Conservation (phyloP, 2,888 invertebrate genomes). For the Sympetrum striolatum region DNA sequence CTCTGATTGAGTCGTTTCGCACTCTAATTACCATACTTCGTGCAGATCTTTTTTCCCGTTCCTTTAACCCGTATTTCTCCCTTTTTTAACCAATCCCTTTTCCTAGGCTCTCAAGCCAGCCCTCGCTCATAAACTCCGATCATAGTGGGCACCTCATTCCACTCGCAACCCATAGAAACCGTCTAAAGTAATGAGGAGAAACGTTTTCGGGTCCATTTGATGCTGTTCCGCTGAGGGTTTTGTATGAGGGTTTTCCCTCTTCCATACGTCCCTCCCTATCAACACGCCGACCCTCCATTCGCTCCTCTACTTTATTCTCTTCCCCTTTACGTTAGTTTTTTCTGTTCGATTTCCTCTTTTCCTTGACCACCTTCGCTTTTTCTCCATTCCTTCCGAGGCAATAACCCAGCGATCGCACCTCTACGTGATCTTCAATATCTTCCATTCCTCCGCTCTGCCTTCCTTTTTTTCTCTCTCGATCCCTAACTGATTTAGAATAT, state of each 20-base stretch:
- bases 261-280: not conserved
- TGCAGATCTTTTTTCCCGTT: not conserved
- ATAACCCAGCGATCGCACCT: not conserved
- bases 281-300: not conserved
- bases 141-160: not conserved
- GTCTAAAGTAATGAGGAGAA: not conserved
- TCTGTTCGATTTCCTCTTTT: not conserved
- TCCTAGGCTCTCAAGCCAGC: not conserved
- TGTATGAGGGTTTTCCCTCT: not conserved
- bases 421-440: not conserved
- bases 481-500: no score
- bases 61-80: not conserved
- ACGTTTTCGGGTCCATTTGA: not conserved
- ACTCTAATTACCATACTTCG: not conserved
- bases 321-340: not conserved
- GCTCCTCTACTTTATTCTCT: not conserved
- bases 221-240: not conserved
- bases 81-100: not conserved
- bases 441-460: not conserved
- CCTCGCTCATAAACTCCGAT: not conserved
- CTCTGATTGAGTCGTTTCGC: not conserved
- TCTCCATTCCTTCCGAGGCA: not conserved
- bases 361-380: not conserved
- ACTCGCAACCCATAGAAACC: not conserved
- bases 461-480: not conserved